These are phyloP conservation scores for Ceratosolen solmsi DNA, from an alignment of 1,140 invertebrate species.

Conservation along the genomic window DNA sequence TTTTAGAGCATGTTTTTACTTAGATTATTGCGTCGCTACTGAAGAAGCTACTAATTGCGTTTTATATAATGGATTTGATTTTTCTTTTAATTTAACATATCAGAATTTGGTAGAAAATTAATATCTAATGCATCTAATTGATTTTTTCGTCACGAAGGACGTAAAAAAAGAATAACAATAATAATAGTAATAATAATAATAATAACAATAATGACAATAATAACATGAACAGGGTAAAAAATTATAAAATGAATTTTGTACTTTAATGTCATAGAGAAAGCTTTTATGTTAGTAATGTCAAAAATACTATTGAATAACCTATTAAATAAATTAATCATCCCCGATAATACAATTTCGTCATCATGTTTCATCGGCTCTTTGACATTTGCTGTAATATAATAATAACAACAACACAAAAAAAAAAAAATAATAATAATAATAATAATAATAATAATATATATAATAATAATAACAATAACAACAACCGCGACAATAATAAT, in stretches of 20 bases:
- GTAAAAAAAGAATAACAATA: too few species aligned
- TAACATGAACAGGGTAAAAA: too few species aligned
- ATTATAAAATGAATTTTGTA: background rate
- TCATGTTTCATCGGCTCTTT: background rate
- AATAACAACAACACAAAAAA: too few species aligned
- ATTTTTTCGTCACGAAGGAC: background rate
- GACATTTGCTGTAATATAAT: too few species aligned
- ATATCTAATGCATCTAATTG: background rate
- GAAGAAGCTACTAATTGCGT: background rate
- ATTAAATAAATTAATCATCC: background rate
- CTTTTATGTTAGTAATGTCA: background rate
- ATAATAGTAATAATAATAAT: too few species aligned
- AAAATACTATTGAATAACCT: background rate
- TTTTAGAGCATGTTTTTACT: constrained; percentile 14
- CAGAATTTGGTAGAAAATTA: background rate
- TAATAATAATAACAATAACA: too few species aligned
- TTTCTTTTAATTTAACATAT: background rate
- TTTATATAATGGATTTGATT: background rate
- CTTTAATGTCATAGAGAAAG: background rate
- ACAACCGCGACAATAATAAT: background rate
- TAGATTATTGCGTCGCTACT: background rate
- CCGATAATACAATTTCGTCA: background rate
- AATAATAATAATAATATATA: too few species aligned
- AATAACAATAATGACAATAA: too few species aligned
- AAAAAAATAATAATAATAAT: too few species aligned